phyloP scores from a whole-genome alignment of 2,113 vertebrate species.

The Tympanuchus pallidicinctus region DNA sequence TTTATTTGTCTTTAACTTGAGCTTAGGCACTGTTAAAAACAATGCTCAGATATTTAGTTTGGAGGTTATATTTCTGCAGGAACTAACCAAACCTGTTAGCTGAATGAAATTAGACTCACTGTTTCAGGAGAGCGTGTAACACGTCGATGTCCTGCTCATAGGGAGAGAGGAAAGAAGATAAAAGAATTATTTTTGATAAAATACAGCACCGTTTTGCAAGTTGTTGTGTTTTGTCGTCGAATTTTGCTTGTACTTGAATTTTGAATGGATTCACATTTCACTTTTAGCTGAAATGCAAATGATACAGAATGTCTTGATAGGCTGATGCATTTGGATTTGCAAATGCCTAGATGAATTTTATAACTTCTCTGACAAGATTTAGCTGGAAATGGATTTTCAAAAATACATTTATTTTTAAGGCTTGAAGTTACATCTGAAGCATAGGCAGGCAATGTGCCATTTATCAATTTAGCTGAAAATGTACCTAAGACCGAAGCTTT shows the following conservation, averaged over 20 bases:
- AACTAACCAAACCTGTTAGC: background rate
- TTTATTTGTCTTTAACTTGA: background rate
- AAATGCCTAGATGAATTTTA: background rate
- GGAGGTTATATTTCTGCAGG: background rate
- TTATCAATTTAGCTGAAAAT: background rate
- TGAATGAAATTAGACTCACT: background rate
- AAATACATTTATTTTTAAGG: background rate
- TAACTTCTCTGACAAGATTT: background rate
- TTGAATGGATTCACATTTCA: background rate
- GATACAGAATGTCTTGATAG: background rate
- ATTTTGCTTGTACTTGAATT: slow-evolving; percentile 15
- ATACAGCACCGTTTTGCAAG: background rate
- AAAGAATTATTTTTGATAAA: background rate
- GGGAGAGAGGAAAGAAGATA: background rate
- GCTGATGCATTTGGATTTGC: slow-evolving; percentile 29
- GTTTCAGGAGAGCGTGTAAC: background rate
- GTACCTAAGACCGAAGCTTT: background rate
- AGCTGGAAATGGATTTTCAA: background rate
- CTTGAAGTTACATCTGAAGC: background rate
- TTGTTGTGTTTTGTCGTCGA: background rate
- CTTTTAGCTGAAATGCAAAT: background rate
- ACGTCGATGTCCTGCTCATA: background rate
- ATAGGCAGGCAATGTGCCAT: background rate
- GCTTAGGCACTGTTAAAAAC: background rate
- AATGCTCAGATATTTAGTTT: background rate